Evolutionary conservation across 1,140 invertebrate species (phyloP), one percentile per base, ranked within the genome.

Genomic region (Caerostris darwini): DNA sequence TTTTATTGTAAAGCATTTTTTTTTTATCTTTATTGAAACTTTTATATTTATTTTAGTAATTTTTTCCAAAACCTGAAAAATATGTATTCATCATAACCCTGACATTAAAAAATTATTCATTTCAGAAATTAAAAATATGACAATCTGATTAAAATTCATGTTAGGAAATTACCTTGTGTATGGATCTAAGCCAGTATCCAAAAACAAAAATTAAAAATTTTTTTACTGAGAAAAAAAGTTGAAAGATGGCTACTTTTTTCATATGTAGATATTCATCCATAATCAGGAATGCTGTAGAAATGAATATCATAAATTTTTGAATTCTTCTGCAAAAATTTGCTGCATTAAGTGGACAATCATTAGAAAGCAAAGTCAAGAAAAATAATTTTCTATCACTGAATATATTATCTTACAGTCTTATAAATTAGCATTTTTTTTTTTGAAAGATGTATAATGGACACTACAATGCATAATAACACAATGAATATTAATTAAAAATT

Each of bases 281-380:
- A 7, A 57, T 57, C 6, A 83, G n/a, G 14, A 58, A 57, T 8
- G 54, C 34, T 77, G 3, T 77, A 77, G 71, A 77, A 77, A 77
- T 53, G 19, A 5, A 77, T 77, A 12, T 77, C 19, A 77, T 77
- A 77, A 77, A 77, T 69, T 69, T n/a, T 69, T 69, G 17, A 69
- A 69, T 77, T 77, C 71, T 77, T 12, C 34, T 14, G 71, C 50
- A 77, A 67, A 77, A 77, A 71, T 34, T 71, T 71, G 69, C 10
- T 77, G 71, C 53, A 77, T 50, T 87, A 89, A 89, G 64, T 89
- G 87, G 87, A 89, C 87, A 89, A 89, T 89, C 87, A 89, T 58
- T 89, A 89, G 87, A 89, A 54, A 54, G 34, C 56, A 86, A 83
- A 54, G 6, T 7, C 10, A 77, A 77, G 71, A 77, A 77, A 7